Conservation (phyloP, 2,888 invertebrate species). For the Heliconius sara region DNA sequence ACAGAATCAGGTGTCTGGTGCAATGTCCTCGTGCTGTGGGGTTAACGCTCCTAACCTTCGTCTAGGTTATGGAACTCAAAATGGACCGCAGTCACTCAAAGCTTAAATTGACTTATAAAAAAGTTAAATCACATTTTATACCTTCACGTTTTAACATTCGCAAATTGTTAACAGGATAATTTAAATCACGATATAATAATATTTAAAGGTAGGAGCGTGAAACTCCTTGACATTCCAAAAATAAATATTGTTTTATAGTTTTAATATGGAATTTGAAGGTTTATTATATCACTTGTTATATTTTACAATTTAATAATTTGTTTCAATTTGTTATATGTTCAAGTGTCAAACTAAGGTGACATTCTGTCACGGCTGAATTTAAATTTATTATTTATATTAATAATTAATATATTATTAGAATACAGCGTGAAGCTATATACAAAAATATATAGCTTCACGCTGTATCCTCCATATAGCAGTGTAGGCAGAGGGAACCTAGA, state of each 20-base stretch:
- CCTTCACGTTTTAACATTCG: slow-evolving; percentile 5
- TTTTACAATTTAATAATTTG: not conserved
- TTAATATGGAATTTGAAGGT: slow-evolving; percentile 8
- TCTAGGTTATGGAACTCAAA: slow-evolving; percentile 43
- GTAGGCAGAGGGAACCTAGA: not conserved
- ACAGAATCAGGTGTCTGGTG: slow-evolving; percentile 62
- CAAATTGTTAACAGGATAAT: slow-evolving; percentile 18
- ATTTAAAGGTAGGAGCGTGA: not conserved
- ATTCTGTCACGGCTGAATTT: not conserved
- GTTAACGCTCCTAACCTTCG: slow-evolving; percentile 61
- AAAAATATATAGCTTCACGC: not conserved
- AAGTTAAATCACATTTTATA: not conserved
- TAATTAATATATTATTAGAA: too few species aligned
- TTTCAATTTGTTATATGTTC: not conserved
- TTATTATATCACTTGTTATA: slow-evolving; percentile 2
- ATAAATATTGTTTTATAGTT: slow-evolving; percentile 1
- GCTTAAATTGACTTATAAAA: slow-evolving; percentile 15
- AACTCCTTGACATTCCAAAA: slow-evolving; percentile 18
- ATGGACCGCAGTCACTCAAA: slow-evolving; percentile 13
- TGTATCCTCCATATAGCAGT: not conserved
- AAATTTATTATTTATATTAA: not conserved
- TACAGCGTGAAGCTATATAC: too few species aligned
- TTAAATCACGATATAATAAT: not conserved
- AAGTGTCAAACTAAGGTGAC: not conserved
- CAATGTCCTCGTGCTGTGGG: slow-evolving; percentile 61